Conservation (phyloP, 2,888 invertebrate species). For the Caprella mutica region DNA sequence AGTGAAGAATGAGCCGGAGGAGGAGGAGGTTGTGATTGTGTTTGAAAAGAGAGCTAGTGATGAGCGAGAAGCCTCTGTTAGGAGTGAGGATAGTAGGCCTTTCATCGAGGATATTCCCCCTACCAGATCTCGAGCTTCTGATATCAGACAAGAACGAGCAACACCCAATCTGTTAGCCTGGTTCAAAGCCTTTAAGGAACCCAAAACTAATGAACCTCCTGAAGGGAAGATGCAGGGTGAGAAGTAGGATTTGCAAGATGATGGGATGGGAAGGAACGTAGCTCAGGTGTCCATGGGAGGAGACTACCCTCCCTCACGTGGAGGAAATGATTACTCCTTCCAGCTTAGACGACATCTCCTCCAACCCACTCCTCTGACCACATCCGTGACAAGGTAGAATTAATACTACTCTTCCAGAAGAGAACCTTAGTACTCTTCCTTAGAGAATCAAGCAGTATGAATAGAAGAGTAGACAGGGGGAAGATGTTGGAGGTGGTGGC, state of each 20-base stretch:
- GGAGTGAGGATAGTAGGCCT: conserved; percentile 35
- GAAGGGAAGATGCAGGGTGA: conserved; percentile 38
- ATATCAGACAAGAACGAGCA: conserved; percentile 40
- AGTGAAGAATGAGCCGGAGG: conserved; percentile 26
- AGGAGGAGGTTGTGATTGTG: conserved; percentile 26
- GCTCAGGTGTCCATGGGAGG: conserved; percentile 1
- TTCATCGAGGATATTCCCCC: conserved; percentile 12
- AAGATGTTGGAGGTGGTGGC: neutral
- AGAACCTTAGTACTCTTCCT: neutral
- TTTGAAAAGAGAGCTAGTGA: conserved; percentile 20
- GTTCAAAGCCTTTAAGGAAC: conserved; percentile 83
- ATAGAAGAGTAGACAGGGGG: neutral
- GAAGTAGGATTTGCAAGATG: conserved; percentile 18
- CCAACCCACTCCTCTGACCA: too few species aligned
- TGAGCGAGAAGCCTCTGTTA: conserved; percentile 34
- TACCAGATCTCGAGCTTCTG: conserved; percentile 22
- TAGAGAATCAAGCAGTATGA: neutral
- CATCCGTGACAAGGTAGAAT: too few species aligned
- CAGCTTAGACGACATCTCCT: too few species aligned
- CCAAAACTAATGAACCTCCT: conserved; percentile 52
- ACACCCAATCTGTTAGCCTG: conserved; percentile 80
- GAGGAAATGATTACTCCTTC: too few species aligned
- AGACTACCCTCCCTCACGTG: neutral
- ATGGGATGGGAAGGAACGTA: conserved; percentile 16
- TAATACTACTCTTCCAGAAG: neutral